A percentile compares a stretch with the other conserved stretches of the same genome.
Conservation (phyloP, 2,113 vertebrate species). For the Cheirogaleus medius region DNA sequence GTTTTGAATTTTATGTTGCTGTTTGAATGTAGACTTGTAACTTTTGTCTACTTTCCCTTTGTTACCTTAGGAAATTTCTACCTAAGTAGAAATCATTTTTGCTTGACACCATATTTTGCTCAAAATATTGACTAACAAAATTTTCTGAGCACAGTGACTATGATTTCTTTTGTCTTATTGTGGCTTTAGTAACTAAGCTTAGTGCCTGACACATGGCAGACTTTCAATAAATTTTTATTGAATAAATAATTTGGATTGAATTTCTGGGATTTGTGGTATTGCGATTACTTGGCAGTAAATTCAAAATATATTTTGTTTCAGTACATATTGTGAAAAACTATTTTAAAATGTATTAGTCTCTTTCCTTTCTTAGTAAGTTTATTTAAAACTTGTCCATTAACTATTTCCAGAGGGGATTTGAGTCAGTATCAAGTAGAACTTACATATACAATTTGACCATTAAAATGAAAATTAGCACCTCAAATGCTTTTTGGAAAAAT, state of each 20-base stretch:
- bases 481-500: background rate
- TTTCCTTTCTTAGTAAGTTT: background rate
- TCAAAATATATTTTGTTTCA: background rate
- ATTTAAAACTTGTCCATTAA: slow-evolving; percentile 3
- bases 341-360: background rate
- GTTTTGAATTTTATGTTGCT: background rate
- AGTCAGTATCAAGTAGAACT: background rate
- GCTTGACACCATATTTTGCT: background rate
- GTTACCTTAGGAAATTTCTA: background rate
- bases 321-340: background rate
- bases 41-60: background rate
- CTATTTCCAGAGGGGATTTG: background rate
- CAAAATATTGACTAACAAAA: background rate
- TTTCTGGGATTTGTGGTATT: background rate
- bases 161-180: background rate
- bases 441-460: background rate
- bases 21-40: background rate
- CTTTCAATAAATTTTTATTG: background rate
- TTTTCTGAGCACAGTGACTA: background rate
- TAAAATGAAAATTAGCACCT: background rate
- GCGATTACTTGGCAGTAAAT: background rate
- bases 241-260: slow-evolving; percentile 13
- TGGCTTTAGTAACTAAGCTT: background rate
- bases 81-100: background rate
- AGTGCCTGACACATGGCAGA: background rate